Evolutionary conservation across 2,888 invertebrate species (phyloP), one percentile per base, ranked within the genome.

Genomic region (Hoplodrina blanda): DNA sequence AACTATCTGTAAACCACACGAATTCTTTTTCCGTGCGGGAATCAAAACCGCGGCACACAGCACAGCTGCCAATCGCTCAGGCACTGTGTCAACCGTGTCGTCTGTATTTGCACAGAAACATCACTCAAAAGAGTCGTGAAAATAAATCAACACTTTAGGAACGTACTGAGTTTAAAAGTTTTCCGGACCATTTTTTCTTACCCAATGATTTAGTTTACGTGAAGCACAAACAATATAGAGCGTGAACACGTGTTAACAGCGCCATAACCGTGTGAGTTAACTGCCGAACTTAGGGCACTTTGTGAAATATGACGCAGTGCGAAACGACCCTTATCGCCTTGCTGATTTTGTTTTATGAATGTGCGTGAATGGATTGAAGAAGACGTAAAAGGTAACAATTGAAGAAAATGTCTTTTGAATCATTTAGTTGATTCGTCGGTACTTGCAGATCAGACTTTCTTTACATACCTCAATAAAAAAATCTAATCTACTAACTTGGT

Each of bases 231-330:
- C 93, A 93, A 92, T 93, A 93, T 93, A 92, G 88, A 90, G 88
- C 88, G 89, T 84, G 92, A 94, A 93, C 95, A 95, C 94, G 95
- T 96, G 95, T 95, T 95, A 95, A 95, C 95, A 94, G 89, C 89
- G 91, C 93, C 91, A 95, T 95, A 95, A 95, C 93, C 91, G 90
- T 89, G 90, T 87, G 88, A 90, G 92, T 91, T 95, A 95, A 95
- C 95, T 94, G 95, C 95, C 91, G 86, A 95, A 95, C 94, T 95
- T 96, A 91, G 90, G 94, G 94, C 93, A 91, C 91, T 95, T 94
- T 91, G 91, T 96, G 89, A 96, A 95, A 95, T 95, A 96, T 95
- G 94, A 93, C 94, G 94, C 94, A 87, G 89, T 90, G 90, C 91
- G 90, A 84, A 91, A 90, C 92, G 87, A 86, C 91, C 91, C 91